Percentiles rank a stretch among this genome's conserved stretches.
Evolutionary conservation across 2,888 invertebrate genomes (phyloP).

Genomic region (Siphonodentalium dalli): DNA sequence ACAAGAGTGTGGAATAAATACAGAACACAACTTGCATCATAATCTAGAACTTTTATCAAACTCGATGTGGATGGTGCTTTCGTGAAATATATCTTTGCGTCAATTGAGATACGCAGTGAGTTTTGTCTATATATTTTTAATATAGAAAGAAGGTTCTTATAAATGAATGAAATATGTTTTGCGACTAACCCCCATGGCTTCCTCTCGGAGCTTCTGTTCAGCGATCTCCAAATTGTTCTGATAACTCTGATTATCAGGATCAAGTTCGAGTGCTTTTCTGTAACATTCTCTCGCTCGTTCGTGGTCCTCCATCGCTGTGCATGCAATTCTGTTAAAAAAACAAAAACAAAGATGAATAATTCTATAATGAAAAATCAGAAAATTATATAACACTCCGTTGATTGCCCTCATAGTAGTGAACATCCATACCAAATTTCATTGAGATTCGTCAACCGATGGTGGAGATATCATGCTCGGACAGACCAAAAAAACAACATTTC

Average conservation of each 20-base stretch:
- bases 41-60: no score
- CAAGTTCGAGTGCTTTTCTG: constrained; percentile 84
- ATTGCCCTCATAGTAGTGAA: no score
- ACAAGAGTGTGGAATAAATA: no score
- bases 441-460: no score
- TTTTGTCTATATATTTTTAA: not conserved
- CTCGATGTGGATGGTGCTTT: no score
- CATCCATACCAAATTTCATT: no score
- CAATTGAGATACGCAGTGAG: not conserved
- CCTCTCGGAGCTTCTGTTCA: constrained; percentile 72
- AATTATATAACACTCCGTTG: no score
- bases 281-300: constrained; percentile 86
- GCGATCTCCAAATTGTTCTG: constrained; percentile 84
- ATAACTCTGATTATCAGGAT: constrained; percentile 91
- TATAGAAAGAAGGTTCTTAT: not conserved
- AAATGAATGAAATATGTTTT: not conserved
- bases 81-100: no score
- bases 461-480: no score
- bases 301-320: constrained; percentile 74
- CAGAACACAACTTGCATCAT: no score
- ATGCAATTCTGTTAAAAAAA: constrained; percentile 53
- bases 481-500: no score
- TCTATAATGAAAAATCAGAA: no score
- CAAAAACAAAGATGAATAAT: not conserved
- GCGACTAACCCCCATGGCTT: constrained; percentile 41